Evolutionary conservation across 2,888 invertebrate species (phyloP).

Genomic region (Andrena bicolor): DNA sequence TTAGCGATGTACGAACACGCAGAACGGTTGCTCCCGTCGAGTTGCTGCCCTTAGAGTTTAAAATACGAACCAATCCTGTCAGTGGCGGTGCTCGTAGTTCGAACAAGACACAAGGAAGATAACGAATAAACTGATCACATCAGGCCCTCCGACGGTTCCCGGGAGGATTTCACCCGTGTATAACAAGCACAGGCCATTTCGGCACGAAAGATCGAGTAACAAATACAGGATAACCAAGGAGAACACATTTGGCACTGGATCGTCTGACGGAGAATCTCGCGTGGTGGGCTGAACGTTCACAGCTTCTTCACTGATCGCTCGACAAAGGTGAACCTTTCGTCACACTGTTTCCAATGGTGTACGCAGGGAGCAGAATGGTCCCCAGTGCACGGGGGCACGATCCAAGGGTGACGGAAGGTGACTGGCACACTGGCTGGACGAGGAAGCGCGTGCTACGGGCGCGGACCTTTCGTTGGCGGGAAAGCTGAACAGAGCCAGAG

Average conservation of each 20-base stretch:
- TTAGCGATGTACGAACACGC: background rate
- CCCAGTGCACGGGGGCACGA: background rate
- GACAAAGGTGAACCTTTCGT: background rate
- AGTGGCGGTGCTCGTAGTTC: background rate
- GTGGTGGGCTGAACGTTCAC: background rate
- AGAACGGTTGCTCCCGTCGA: background rate
- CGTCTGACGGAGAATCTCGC: slow-evolving; percentile 3
- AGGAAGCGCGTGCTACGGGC: background rate
- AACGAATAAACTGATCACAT: slow-evolving; percentile 9
- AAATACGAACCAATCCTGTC: background rate
- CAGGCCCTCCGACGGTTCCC: background rate
- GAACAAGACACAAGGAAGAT: slow-evolving; percentile 14
- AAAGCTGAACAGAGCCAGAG: slow-evolving; percentile 51
- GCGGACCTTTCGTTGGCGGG: slow-evolving; percentile 59
- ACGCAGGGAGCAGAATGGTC: background rate
- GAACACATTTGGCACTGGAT: slow-evolving; percentile 39
- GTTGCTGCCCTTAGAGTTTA: background rate
- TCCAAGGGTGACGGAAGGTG: background rate
- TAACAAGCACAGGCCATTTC: slow-evolving; percentile 24
- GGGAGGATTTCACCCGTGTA: background rate
- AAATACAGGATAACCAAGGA: background rate
- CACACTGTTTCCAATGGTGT: background rate
- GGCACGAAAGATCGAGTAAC: slow-evolving; percentile 15
- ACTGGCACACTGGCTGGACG: slow-evolving; percentile 9
- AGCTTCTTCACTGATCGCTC: background rate